Evolutionary conservation across 2,797 vertebrate species (phyloP), one percentile per base, ranked within the genome.

Genomic region (Miichthys miiuy): DNA sequence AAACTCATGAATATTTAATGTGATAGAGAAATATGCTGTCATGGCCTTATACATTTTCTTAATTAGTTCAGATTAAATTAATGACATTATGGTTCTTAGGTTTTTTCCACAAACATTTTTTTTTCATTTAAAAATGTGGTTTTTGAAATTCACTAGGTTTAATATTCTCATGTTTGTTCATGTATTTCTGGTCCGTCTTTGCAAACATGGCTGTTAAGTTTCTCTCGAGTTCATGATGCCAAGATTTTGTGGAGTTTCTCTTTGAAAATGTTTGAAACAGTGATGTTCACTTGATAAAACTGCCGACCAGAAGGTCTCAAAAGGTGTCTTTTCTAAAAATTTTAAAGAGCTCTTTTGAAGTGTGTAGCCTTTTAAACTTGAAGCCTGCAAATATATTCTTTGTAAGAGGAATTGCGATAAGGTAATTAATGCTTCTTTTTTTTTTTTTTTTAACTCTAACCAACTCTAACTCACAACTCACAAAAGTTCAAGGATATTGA

Each of bases 381-480:
- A 63, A 61, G 21, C 74, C 50, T 76, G 61, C 58, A 76, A 74
- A 71, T 57, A 6, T 12, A 51, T 54, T 67, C 10, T 69, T 76
- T 72, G 42, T 30, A 23, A 69, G 47, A 25, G 20, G 27, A 27
- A 23, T 21, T 44, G 25, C 38, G 3, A 6, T 27, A 23, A 72
- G 44, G 51, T 64, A 58, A 77, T 78, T 66, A 38, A 48, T 38
- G 8, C 46, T 41, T 1, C 72, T 80, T 80, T 51, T 55, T 4
- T 50, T 46, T 1, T 72, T 80, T 80, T 55, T 51, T 5, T 56
- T 25, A 62, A 54, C 25, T 52, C 25, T 52, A 67, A 62, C 47
- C 71, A 76, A 61, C 12, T 67, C 75, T 47, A 38, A 83, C 60
- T 72, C 13, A 62, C 51, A 38, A 83, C 60, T 72, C 13, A 62